phyloP scores from a whole-genome alignment of 2,797 vertebrate genomes.

The Schizothorax lantsangensis region DNA sequence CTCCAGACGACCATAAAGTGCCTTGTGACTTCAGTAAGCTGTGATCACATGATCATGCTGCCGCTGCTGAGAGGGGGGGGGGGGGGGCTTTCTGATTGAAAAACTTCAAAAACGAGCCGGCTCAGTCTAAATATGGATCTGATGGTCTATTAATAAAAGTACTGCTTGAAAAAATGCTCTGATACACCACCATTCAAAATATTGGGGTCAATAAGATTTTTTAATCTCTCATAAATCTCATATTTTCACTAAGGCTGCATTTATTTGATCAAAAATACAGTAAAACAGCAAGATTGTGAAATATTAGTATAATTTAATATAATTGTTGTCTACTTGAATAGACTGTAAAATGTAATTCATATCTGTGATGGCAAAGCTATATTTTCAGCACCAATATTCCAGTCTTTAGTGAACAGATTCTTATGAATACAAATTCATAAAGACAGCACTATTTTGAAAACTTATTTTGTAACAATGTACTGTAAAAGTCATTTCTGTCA shows the following conservation, averaged over 20 bases:
- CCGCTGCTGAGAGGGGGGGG: background rate
- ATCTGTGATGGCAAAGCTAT: background rate
- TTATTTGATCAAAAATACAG: background rate
- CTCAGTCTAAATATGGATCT: background rate
- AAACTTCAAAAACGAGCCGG: rapidly evolving
- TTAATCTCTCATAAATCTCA: background rate
- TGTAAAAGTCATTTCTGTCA: too few relatives aligned
- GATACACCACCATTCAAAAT: background rate
- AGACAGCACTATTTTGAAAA: background rate
- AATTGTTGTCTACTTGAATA: background rate
- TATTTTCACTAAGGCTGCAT: background rate
- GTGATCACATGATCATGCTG: background rate
- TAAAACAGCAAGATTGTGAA: background rate
- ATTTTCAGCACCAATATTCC: background rate
- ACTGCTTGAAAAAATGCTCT: background rate
- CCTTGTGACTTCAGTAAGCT: background rate
- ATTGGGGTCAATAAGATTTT: too few relatives aligned
- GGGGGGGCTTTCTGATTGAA: background rate
- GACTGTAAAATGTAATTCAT: too few relatives aligned
- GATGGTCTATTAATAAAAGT: background rate
- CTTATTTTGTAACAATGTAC: too few relatives aligned
- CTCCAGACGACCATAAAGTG: background rate
- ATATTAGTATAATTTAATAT: too few relatives aligned
- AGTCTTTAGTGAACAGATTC: background rate
- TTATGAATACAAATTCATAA: background rate